Percentiles rank a stretch among this genome's conserved stretches.
These are phyloP conservation scores for Patella caerulea DNA, from an alignment of 2,888 invertebrate genomes.

Conservation along the genomic window DNA sequence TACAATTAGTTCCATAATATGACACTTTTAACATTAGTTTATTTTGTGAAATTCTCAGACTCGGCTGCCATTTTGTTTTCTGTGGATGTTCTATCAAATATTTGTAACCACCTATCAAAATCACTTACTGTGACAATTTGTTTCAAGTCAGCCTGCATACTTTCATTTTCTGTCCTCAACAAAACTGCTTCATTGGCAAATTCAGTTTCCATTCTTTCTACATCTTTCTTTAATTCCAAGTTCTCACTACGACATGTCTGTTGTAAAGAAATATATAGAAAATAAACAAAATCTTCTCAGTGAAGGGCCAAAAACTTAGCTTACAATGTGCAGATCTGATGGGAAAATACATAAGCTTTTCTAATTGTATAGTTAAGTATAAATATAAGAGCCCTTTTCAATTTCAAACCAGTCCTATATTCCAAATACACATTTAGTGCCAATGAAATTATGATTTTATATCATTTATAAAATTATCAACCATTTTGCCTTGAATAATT, in stretches of 20 bases:
- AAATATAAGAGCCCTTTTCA: too few species aligned
- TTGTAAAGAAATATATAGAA: constrained; percentile 5
- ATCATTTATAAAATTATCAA: too few species aligned
- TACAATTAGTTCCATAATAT: too few species aligned
- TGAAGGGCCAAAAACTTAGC: too few species aligned
- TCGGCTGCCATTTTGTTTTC: not conserved
- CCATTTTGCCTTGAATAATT: too few species aligned
- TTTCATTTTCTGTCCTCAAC: constrained; percentile 37
- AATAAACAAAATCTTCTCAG: not conserved
- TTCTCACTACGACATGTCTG: constrained; percentile 45
- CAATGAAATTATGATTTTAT: too few species aligned
- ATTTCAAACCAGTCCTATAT: too few species aligned
- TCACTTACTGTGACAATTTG: constrained; percentile 23
- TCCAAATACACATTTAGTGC: too few species aligned
- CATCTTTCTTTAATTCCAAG: constrained; percentile 42
- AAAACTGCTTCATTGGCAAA: constrained; percentile 39
- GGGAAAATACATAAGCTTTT: not conserved
- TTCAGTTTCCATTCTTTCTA: constrained; percentile 44
- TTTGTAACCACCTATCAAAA: not conserved
- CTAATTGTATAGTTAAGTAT: too few species aligned
- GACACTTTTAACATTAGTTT: too few species aligned
- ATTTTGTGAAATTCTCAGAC: too few species aligned
- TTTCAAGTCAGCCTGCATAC: constrained; percentile 34
- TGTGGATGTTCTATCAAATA: constrained; percentile 12
- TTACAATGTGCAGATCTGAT: too few species aligned